Evolutionary conservation across 2,113 vertebrate genomes (phyloP), one percentile per base, ranked within the genome.

Genomic region (pig (Sus scrofa)): DNA sequence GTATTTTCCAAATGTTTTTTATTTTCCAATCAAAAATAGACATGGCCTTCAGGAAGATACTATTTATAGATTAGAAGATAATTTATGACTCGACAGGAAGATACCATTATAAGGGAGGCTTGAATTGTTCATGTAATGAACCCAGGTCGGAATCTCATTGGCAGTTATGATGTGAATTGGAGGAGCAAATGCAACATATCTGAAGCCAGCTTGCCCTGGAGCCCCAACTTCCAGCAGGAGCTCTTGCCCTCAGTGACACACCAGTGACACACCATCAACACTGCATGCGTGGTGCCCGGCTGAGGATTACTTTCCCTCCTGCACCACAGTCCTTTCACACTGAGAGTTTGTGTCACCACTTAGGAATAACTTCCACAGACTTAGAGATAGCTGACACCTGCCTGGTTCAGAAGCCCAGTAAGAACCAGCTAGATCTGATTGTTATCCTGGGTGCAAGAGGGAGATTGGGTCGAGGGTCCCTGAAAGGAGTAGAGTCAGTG

Each of bases 1-100:
- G 37, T 96, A 68, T 27, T 84, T 82, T 84, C n/a, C 16, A 60
- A 14, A n/a, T n/a, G n/a, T n/a, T n/a, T n/a, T n/a, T n/a, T 96
- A 68, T 27, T 84, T 82, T 84, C n/a, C 16, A 60, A 14, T 44
- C 24, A 86, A 78, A 92, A 90, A 58, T 77, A 67, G 67, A 65
- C 54, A 65, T n/a, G 56, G 30, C 0, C 70, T 84, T 93, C 4
- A 78, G 39, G 83, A 71, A 85, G 74, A 81, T 54, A 70, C 22
- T 52, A 74, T 37, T 73, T 79, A n/a, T 56, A 88, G 88, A 63
- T 87, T 67, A 54, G 95, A 70, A 83, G 30, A 58, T 74, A 60
- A 39, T 50, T 6, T 89, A 1, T 22, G 26, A 50, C 16, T 89
- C 52, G 32, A 12, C 50, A 84, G n/a, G 50, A 89, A 88, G 78